Base-by-base conservation (phyloP, 2,888 invertebrate genomes). In the Diaprepes abbreviatus region DNA sequence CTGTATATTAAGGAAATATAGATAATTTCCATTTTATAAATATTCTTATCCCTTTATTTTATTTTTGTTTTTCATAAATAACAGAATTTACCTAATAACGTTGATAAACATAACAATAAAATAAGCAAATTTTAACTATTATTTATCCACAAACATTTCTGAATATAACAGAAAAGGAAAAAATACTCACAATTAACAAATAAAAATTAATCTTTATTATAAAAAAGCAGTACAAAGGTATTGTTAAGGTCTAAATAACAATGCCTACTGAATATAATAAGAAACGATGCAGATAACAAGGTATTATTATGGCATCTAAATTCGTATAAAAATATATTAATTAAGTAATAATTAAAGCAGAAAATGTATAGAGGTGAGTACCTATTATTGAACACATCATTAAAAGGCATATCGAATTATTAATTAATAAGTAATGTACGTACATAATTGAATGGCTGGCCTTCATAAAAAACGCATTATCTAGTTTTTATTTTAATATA, bases 311-410 rank as follows among this genome's bases (percentile, higher is more conserved):
- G 12, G 14, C 12, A 14, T n/a, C n/a, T n/a, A n/a, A n/a, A n/a
- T n/a, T n/a, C n/a, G n/a, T 38, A 4, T 14, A 38, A 38, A 38
- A 38, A 38, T 38, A 16, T 3, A 38, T 14, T 38, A 38, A 38
- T 38, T 38, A 16, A 14, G 14, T 16, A 5, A 14, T 38, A 38
- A 38, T 35, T 35, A 16, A 38, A 14, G 14, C 16, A 38, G 14
- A 16, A 14, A 14, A 38, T n/a, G 38, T 38, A 14, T 4, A 48
- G 0, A 1, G n/a, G 12, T 12, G 12, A 21, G 48, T 50, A n/a
- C n/a, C n/a, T n/a, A 50, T 50, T 28, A 9, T 31, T 50, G 28
- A 50, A 50, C 28, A 14, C 48, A 50, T 48, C 6, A 16, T 28
- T 16, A 50, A 7, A 3, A 50, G 9, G 12, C 28, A 31, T 16